Base-by-base conservation (phyloP, 2,888 invertebrate species). In the Tryphoninae sp. region DNA sequence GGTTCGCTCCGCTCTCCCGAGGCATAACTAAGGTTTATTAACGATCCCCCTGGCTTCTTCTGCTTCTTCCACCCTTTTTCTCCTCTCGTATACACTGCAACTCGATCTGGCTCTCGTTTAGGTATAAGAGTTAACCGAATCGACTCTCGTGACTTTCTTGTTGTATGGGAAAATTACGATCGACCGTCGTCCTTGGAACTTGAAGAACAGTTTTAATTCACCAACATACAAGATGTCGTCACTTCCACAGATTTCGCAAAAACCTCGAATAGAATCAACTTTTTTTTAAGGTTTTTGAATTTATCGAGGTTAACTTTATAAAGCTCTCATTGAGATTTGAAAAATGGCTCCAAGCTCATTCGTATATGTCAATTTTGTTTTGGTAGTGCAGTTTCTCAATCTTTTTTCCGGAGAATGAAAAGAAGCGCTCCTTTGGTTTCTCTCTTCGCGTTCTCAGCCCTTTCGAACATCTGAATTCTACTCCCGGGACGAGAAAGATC, bases 1-100 rank as follows among this genome's bases (percentile, higher is more conserved):
- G 84, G 86, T 86, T 87, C 86, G 23, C 76, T 84, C 80, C 69
- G 80, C 85, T 83, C 81, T 85, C 77, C 80, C 84, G 83, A 85
- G 86, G 86, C 86, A 86, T 86, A 85, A 85, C 86, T 85, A 88
- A 87, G 88, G 87, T 89, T 89, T 89, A 89, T 89, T 87, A 89
- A 89, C 88, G 88, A 87, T 84, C 85, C 83, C 80, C 49, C 58
- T 71, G 42, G 69, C 74, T 45, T 68, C 53, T 49, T 11, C 42
- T 42, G 42, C 26, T 45, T 45, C 22, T 58, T 22, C 33, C 58
- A 33, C 74, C 53, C 49, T 65, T 73, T 75, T 58, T 71, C 22
- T 67, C 67, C 49, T 51, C 49, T 55, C 33, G 23, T 55, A 40
- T 53, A 58, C 62, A 55, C 72, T 42, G 49, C 49, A 45, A 33